Base-by-base conservation (phyloP, 2,888 invertebrate genomes). In the Calameuta filiformis region DNA sequence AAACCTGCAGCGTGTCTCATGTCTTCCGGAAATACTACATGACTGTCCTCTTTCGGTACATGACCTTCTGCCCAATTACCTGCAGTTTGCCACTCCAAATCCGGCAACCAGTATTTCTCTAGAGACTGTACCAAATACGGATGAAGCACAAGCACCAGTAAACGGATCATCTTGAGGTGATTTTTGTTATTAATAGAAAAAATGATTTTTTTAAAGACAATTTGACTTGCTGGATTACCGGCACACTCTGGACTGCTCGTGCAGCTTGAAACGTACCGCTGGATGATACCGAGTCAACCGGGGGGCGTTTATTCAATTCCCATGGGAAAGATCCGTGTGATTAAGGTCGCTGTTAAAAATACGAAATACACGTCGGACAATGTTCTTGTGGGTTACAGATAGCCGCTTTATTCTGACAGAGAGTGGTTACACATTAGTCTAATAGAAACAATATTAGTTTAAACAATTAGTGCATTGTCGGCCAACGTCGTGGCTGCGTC, bases 1-100 rank as follows among this genome's bases (percentile, higher is more conserved):
- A 91, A 80, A 12, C 89, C 90, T n/a, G 87, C 88, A 1, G 86
- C 87, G 78, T 90, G 90, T 73, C 86, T 80, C 76, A 85, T 87
- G 69, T 89, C 87, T 75, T 85, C 74, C 3, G 91, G 91, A 78
- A 91, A 91, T 56, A 85, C 79, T 11, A 91, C 83, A 15, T 80
- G 85, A 77, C 85, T 87, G 77, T 87, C 85, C n/a, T 79, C 74
- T 76, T 86, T 83, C 4, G 91, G 91, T 73, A 84, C 12, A 11
- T 33, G 79, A 31, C 84, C 82, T 15, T 82, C 83, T 11, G 83
- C 33, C 91, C 91, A 91, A 81, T 91, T 91, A 35, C 75, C 78
- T 30, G 80, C 79, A 0, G 85, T 87, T 71, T 80, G 80, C 91
- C 91, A 91, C 75, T 91, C 90, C 56, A 88, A 82, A 82, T 89